Evolutionary conservation across 2,113 vertebrate species (phyloP).

Genomic region (Silurus meridionalis): DNA sequence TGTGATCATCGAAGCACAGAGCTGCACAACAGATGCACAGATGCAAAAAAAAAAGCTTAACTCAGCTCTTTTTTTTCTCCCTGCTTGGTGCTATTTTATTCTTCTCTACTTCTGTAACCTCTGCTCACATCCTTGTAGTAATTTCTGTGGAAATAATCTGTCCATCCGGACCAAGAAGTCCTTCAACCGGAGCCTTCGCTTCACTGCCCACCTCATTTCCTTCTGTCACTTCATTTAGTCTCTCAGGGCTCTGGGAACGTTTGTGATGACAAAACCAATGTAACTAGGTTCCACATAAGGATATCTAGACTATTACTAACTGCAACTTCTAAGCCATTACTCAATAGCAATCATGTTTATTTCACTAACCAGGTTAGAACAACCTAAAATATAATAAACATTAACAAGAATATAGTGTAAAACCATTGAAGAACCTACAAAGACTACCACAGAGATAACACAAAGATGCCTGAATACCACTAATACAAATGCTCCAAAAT

Average conservation of each 20-base stretch:
- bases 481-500: too few relatives aligned
- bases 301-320: not conserved
- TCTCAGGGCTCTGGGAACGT: not conserved
- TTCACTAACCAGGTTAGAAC: not conserved
- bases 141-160: slow-evolving; percentile 22
- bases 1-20: slow-evolving; percentile 3
- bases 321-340: not conserved
- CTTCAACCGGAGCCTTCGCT: not conserved
- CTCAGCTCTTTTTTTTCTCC: not conserved
- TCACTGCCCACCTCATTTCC: not conserved
- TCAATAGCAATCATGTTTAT: not conserved
- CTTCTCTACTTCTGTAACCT: not conserved
- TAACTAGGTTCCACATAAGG: not conserved
- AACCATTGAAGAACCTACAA: not conserved
- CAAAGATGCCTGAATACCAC: not conserved
- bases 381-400: not conserved
- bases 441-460: not conserved
- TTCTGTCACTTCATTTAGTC: slow-evolving; percentile 3
- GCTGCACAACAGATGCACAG: not conserved
- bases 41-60: not conserved
- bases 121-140: not conserved
- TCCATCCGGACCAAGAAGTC: not conserved
- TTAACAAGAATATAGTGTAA: not conserved
- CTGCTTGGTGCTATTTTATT: not conserved
- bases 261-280: not conserved